Conservation (phyloP, 2,888 invertebrate species). For the Tenthredo amoena region DNA sequence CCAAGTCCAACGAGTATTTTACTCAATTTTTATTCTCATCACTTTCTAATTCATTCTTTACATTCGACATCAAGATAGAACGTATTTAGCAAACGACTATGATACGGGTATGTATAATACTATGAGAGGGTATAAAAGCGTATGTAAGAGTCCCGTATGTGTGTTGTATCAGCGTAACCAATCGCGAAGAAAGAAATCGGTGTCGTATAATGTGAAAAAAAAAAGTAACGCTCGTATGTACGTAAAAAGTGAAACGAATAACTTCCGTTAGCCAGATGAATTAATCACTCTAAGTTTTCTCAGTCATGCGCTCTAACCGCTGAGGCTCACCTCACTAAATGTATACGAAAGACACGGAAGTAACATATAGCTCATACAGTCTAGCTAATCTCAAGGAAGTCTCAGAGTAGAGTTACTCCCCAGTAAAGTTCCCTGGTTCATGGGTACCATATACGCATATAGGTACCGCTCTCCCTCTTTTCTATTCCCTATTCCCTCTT, state of each 20-base stretch:
- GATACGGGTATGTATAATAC: too few species aligned
- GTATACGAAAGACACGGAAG: neutral
- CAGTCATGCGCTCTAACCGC: conserved; percentile 38
- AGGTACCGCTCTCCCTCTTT: neutral
- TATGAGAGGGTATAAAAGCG: neutral
- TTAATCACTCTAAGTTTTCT: conserved; percentile 49
- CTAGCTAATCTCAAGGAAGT: conserved; percentile 44
- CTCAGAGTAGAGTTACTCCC: conserved; percentile 33
- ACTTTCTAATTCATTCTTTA: neutral
- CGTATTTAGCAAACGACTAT: neutral
- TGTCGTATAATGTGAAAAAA: neutral
- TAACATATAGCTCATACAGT: conserved; percentile 31
- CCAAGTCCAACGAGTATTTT: neutral
- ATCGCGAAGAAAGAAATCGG: conserved; percentile 43
- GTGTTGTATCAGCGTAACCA: conserved; percentile 1
- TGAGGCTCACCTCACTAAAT: neutral
- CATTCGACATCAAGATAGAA: neutral
- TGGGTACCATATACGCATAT: neutral
- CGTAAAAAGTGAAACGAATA: conserved; percentile 47
- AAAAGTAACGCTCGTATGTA: neutral
- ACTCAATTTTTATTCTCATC: neutral
- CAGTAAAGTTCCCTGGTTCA: neutral
- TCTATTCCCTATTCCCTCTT: neutral
- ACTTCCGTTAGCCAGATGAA: conserved; percentile 50
- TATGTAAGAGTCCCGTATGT: neutral